phyloP scores from a whole-genome alignment of 1,140 invertebrate species.

The Drosophila sulfurigaster region DNA sequence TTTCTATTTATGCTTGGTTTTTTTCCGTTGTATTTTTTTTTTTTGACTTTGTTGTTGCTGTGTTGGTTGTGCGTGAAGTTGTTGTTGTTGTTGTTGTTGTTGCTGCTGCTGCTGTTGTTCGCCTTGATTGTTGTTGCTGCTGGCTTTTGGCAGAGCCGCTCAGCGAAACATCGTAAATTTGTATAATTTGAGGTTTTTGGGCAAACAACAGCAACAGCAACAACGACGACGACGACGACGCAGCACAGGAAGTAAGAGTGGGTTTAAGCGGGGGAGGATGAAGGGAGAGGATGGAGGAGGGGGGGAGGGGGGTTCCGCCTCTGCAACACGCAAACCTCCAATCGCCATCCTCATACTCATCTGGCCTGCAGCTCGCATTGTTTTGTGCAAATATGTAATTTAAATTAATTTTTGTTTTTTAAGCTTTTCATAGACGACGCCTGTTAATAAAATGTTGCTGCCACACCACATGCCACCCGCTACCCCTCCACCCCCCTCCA shows the following conservation, averaged over 20 bases:
- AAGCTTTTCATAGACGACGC: constrained; percentile 51
- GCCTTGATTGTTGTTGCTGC: constrained; percentile 12
- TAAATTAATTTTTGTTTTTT: constrained; percentile 63
- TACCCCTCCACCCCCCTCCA: background rate
- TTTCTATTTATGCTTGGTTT: constrained; percentile 21
- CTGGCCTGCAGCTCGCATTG: constrained; percentile 34
- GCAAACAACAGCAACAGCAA: constrained; percentile 22
- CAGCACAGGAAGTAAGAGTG: background rate
- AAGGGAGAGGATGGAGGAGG: too few species aligned
- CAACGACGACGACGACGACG: constrained; percentile 7
- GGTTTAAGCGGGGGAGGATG: background rate
- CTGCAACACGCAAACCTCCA: background rate
- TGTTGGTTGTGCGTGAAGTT: constrained; percentile 16
- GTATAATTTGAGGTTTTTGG: constrained; percentile 55
- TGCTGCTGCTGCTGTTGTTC: constrained; percentile 5
- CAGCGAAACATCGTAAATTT: constrained; percentile 56
- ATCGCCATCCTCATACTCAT: too few species aligned
- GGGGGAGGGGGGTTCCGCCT: background rate
- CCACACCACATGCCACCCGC: background rate
- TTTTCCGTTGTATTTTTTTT: constrained; percentile 34
- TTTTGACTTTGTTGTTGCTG: constrained; percentile 24
- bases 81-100: background rate
- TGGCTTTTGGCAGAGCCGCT: constrained; percentile 39
- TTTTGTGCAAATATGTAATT: constrained; percentile 60
- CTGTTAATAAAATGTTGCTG: constrained; percentile 57